A percentile compares a stretch with the other conserved stretches of the same genome.
Conservation (phyloP, 2,797 vertebrate species). For the Melanotaenia nigrans region DNA sequence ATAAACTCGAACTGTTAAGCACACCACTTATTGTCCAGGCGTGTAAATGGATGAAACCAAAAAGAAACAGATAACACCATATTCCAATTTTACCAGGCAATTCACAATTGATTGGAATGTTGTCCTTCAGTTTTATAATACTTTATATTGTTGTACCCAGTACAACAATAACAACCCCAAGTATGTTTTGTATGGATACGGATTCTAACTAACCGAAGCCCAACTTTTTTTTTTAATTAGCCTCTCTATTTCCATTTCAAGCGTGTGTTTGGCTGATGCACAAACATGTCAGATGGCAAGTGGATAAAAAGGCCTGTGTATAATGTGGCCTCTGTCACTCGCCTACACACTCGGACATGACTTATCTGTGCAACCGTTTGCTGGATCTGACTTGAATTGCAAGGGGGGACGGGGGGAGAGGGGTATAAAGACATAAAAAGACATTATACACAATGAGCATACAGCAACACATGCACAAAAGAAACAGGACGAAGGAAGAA, state of each 20-base stretch:
- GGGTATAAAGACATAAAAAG: not conserved
- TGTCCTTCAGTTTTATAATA: too few species aligned
- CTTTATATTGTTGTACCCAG: too few species aligned
- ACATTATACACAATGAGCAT: slow-evolving; percentile 5
- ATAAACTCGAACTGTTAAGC: not conserved
- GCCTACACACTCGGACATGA: slow-evolving; percentile 25
- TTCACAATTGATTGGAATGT: too few species aligned
- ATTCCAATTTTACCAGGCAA: too few species aligned
- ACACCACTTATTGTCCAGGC: not conserved
- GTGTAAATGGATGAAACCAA: not conserved
- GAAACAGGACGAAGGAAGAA: slow-evolving; percentile 32
- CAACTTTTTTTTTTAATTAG: not conserved
- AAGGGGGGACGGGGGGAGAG: not conserved
- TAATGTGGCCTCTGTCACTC: slow-evolving; percentile 33
- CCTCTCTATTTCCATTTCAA: not conserved
- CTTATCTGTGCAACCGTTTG: slow-evolving; percentile 29
- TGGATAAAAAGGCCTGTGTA: slow-evolving; percentile 2
- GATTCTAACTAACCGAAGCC: not conserved
- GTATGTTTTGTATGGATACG: not conserved
- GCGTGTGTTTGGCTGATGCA: not conserved
- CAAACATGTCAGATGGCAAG: not conserved
- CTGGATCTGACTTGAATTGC: slow-evolving; percentile 16
- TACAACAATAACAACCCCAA: not conserved
- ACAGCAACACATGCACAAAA: slow-evolving; percentile 9
- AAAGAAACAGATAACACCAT: too few species aligned